Evolutionary conservation across 2,797 vertebrate genomes (phyloP), one percentile per base, ranked within the genome.

Genomic region (Pelodytes ibericus): DNA sequence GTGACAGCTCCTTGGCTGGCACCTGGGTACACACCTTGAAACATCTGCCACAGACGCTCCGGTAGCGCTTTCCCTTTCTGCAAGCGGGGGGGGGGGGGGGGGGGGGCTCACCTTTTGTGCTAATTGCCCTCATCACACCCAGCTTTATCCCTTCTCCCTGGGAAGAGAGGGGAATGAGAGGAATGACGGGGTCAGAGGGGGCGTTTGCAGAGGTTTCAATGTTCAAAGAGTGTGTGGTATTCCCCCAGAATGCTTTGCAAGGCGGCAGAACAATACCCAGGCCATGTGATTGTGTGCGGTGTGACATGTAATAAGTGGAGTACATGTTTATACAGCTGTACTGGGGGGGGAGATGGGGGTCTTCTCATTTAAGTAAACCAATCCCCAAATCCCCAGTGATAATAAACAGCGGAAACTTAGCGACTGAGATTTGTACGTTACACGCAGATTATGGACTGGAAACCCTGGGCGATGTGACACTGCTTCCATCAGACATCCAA

Each of bases 301-400:
- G 53, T 39, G n/a, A 25, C 68, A 30, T 20, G 69, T 44, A 73
- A 68, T 73, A 61, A 33, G 41, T 26, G 39, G 16, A 16, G 25
- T 30, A 27, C 36, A 13, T 76, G 59, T 76, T 79, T 66, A 65
- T 67, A 62, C 76, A 79, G 76, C 76, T 79, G 76, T 44, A 18
- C 1, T 0, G 25, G 56, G 57, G 62, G 1, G 25, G 56, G 57
- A 62, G 74, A 41, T 22, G 24, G 44, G n/a, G 25, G 63, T 7
- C 30, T 53, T 65, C 58, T 65, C 58, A 29, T 44, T 58, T 67
- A 72, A 78, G 44, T 61, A 79, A 74, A 70, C 56, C 27, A 25
- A 11, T 15, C 29, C 51, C 27, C 27, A 58, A 75, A 74, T 74
- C 70, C 71, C n/a, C 9, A 31, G 47, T 39, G 20, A 57, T 65